Evolutionary conservation across 2,797 vertebrate species (phyloP).

Genomic region (Rhinella marina): DNA sequence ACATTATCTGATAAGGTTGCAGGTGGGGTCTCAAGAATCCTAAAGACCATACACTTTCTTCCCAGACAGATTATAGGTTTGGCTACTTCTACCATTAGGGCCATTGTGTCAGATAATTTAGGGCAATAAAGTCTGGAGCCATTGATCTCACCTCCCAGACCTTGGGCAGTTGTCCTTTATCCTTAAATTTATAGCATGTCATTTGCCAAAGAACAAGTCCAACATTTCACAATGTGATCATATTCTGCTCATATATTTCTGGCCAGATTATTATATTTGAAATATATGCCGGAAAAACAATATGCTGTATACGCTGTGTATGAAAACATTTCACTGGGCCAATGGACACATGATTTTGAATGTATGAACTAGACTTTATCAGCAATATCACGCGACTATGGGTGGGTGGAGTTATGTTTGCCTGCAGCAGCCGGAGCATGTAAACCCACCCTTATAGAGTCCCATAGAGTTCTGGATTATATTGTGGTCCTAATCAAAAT

Average conservation of each 20-base stretch:
- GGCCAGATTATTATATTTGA: no score
- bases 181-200: background rate
- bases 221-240: background rate
- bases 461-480: no score
- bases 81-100: background rate
- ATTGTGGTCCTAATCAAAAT: no score
- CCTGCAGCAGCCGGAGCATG: no score
- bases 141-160: background rate
- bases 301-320: no score
- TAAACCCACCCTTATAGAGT: no score
- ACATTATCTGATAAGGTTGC: conserved; percentile 19
- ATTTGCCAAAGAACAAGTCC: background rate
- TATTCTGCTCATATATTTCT: background rate
- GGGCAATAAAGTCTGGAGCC: conserved; percentile 26
- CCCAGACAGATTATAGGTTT: background rate
- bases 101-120: conserved; percentile 2
- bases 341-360: no score
- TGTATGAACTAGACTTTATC: no score
- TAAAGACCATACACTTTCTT: background rate
- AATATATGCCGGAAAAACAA: no score
- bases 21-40: background rate
- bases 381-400: no score
- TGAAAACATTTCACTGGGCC: no score
- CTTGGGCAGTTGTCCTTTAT: background rate
- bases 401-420: no score